These are phyloP conservation scores for Circaetus cinerascens DNA, from an alignment of 2,113 vertebrate species.

Conservation along the genomic window DNA sequence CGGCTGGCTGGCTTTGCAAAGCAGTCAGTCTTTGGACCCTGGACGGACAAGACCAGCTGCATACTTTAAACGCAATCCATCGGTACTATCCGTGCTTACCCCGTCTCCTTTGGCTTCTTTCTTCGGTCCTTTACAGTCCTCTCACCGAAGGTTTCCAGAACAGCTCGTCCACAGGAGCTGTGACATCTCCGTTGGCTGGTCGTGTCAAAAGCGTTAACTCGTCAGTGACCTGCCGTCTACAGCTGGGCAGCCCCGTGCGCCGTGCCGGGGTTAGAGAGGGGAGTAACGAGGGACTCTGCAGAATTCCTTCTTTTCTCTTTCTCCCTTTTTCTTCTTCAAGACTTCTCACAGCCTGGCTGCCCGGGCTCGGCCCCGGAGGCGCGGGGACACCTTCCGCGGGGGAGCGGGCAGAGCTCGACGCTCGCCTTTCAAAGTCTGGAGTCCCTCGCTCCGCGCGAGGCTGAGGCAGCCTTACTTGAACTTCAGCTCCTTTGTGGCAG, in stretches of 20 bases:
- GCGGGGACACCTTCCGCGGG: conserved; percentile 8
- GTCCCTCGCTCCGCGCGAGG: conserved; percentile 71
- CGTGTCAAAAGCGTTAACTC: background rate
- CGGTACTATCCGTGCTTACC: conserved; percentile 30
- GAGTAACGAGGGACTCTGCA: background rate
- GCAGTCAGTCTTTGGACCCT: background rate
- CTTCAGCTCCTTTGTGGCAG: conserved; percentile 74
- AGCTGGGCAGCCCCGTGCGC: background rate
- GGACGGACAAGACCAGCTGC: background rate
- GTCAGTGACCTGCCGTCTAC: background rate
- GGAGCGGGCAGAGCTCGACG: conserved; percentile 22
- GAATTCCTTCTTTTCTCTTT: background rate
- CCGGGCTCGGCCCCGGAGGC: background rate
- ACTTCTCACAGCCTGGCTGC: background rate
- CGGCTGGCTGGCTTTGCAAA: background rate
- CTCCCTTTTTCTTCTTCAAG: background rate
- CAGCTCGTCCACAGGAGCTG: conserved; percentile 38
- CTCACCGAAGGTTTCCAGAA: conserved; percentile 29
- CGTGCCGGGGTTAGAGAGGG: background rate
- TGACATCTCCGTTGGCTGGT: conserved; percentile 66
- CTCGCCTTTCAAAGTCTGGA: conserved; percentile 62
- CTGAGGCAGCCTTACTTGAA: conserved; percentile 77
- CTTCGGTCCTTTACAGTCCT: conserved; percentile 60
- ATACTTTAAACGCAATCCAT: background rate
- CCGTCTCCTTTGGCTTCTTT: conserved; percentile 13